Percentiles rank a stretch among this genome's conserved stretches.
These are phyloP conservation scores for Standfussiana lucernea DNA, from an alignment of 2,888 invertebrate genomes.

Conservation along the genomic window DNA sequence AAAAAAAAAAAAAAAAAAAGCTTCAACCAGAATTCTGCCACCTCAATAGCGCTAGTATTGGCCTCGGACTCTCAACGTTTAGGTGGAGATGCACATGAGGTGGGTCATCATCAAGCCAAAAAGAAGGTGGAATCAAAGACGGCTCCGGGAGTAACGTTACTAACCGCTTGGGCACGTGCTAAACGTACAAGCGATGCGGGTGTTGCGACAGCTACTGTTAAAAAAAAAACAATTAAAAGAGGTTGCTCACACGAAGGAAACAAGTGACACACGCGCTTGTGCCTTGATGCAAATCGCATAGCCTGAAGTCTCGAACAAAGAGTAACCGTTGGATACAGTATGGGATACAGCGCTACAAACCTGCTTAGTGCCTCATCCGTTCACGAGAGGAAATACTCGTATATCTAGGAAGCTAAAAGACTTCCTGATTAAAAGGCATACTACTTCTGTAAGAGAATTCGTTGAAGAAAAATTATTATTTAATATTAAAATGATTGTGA, in stretches of 20 bases:
- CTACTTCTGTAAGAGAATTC: too few species aligned
- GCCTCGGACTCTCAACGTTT: not conserved
- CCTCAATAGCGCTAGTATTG: not conserved
- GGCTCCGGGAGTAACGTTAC: not conserved
- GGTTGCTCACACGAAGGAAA: not conserved
- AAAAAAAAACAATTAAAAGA: not conserved
- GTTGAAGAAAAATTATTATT: too few species aligned
- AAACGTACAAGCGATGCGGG: not conserved
- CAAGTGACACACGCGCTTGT: not conserved
- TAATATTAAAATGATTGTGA: too few species aligned
- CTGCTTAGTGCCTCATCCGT: not conserved
- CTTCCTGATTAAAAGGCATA: too few species aligned
- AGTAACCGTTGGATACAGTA: not conserved
- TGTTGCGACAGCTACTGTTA: not conserved
- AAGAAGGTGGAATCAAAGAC: not conserved
- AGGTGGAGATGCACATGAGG: not conserved
- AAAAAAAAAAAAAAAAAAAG: too few species aligned
- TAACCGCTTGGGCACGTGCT: not conserved
- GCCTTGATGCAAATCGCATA: not conserved
- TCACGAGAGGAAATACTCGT: not conserved
- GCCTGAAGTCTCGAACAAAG: not conserved
- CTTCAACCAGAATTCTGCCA: not conserved
- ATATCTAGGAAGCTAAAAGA: too few species aligned
- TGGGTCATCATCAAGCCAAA: not conserved
- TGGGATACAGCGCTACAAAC: not conserved